Conservation (phyloP, 2,888 invertebrate species). For the Cantharis lateralis region DNA sequence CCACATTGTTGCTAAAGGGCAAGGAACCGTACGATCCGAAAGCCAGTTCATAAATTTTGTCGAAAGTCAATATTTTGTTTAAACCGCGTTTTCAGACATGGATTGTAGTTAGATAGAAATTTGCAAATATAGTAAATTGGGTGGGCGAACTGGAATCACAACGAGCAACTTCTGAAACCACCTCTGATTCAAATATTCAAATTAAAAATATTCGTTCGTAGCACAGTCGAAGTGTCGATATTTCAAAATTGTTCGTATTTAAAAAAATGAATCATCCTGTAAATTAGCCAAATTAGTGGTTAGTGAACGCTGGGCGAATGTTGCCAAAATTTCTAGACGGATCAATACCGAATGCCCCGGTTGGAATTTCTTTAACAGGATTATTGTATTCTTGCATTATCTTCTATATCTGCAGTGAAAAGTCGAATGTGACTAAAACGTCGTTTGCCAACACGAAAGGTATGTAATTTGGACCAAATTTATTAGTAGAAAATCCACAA, state of each 20-base stretch:
- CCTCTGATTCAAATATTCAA: conserved; percentile 1
- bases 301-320: background rate
- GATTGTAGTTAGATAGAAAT: conserved; percentile 10
- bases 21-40: background rate
- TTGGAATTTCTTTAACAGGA: conserved; percentile 2
- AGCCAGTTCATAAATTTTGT: background rate
- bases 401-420: background rate
- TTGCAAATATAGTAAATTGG: conserved; percentile 11
- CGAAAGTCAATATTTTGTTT: background rate
- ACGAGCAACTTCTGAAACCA: conserved; percentile 9
- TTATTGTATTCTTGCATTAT: background rate
- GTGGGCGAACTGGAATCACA: conserved; percentile 22
- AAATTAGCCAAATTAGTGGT: background rate
- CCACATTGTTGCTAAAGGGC: background rate
- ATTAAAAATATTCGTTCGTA: conserved; percentile 8
- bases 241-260: conserved; percentile 9
- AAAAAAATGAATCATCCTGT: conserved; percentile 10
- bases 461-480: background rate
- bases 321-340: conserved; percentile 13
- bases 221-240: background rate
- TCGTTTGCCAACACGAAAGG: background rate
- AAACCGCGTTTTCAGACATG: conserved; percentile 9
- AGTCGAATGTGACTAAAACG: background rate
- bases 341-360: conserved; percentile 10
- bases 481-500: background rate